Evolutionary conservation across 2,888 invertebrate species (phyloP), one percentile per base, ranked within the genome.

Genomic region (Tetragonisca angustula): DNA sequence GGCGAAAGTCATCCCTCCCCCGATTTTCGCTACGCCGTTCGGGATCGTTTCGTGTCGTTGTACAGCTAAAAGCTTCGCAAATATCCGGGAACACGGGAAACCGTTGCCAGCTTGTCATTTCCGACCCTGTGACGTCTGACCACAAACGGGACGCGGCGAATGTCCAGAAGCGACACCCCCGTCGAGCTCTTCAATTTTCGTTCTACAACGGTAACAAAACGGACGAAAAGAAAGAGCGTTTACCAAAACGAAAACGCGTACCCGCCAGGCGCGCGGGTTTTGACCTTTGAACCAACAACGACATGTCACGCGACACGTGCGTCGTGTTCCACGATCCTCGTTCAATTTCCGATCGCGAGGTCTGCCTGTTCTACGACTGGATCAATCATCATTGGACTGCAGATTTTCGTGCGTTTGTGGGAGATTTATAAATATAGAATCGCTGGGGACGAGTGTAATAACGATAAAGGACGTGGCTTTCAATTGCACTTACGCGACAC

Each of bases 51-150:
- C 59, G 71, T 6, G 13, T 19, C 72, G 61, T 21, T 36, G 61
- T 61, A 17, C 24, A 61, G 61, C 61, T 61, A 61, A 61, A 72
- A 72, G 72, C 72, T 72, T 61, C 27, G 61, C 61, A 72, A 72
- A 72, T 49, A 61, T 72, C 72, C 72, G 72, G 49, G 27, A 72
- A 62, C 61, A 62, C 61, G 49, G 43, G 72, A 61, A 61, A 61
- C 27, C 43, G n/a, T 24, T 43, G 61, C 43, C 61, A 43, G 72
- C 72, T 49, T 49, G 72, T 27, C 49, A 72, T 72, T 72, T 72
- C 49, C 72, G 72, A 27, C 9, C 27, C 1, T 19, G 59, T 24
- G 21, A 61, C 72, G 61, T 49, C 72, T 21, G 49, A 61, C 71
- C 59, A 21, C 59, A 72, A 43, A 43, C 54, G n/a, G 56, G 70